Evolutionary conservation across 2,888 invertebrate genomes (phyloP), one percentile per base, ranked within the genome.

Genomic region (Lordiphosa andalusiaca): DNA sequence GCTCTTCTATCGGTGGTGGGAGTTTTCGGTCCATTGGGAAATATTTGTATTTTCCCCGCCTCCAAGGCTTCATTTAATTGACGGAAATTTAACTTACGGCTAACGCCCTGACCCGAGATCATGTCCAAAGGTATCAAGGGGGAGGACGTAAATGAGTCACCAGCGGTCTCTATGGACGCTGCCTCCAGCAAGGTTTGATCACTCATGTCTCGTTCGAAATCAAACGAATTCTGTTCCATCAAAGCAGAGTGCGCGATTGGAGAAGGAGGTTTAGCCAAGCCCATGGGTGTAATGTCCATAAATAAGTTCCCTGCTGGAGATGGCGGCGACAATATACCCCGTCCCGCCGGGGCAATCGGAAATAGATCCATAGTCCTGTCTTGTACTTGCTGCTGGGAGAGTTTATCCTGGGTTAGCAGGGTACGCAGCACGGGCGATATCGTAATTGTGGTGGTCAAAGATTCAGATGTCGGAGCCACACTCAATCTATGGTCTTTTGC

Each of bases 41-140:
- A 85, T 0, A 85, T 51, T 39, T 74, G 67, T 13, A 86, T 69
- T 30, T 75, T 77, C 3, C 87, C 87, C 12, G 72, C 52, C 41
- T 85, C 85, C 21, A 87, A 58, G 2, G 71, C 86, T 6, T 85
- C 86, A 46, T 83, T 87, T 1, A 87, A 51, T 36, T 86, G 71
- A 0, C 73, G 77, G 30, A 84, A 67, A 21, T 77, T 87, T 0
- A 73, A 58, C 16, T 71, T 73, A 12, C 64, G 74, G 39, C 54
- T 67, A 0, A 72, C 70, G 16, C 65, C 57, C 4, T 67, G 67
- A 4, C 65, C 73, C 1, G 56, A 54, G 12, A 85, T 48, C 5
- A 69, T 67, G 46, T 84, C 78, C 10, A 68, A 53, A 3, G 86
- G 78, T 36, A 84, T 69, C 19, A 84, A 41, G 0, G 83, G 72